Evolutionary conservation across 1,140 invertebrate genomes (phyloP).

Genomic region (Drosophila cardini): DNA sequence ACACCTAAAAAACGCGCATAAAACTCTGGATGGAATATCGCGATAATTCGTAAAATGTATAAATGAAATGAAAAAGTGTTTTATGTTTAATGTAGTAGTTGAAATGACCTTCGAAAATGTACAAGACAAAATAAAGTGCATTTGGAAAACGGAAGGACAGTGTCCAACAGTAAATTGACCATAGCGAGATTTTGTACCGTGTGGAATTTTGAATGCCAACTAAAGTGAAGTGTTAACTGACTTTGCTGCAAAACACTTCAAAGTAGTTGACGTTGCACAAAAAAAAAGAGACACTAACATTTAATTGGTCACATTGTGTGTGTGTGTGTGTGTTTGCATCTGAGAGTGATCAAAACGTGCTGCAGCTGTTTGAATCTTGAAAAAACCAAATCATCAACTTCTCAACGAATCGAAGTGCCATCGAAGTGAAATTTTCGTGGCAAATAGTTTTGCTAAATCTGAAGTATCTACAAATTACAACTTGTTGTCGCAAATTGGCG

Average conservation of each 20-base stretch:
- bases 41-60: constrained; percentile 18
- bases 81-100: constrained; percentile 13
- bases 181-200: constrained; percentile 12
- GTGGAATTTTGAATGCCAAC: constrained; percentile 6
- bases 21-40: constrained; percentile 43
- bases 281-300: constrained; percentile 36
- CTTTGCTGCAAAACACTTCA: constrained; percentile 13
- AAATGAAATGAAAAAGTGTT: constrained; percentile 21
- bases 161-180: constrained; percentile 35
- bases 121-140: constrained; percentile 28
- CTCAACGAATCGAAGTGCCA: constrained; percentile 22
- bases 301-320: constrained; percentile 49
- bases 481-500: constrained; percentile 53
- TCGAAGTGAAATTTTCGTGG: constrained; percentile 60
- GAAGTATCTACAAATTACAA: constrained; percentile 57
- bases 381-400: constrained; percentile 5
- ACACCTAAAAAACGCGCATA: constrained; percentile 7
- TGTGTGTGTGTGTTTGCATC: constrained; percentile 50
- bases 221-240: constrained; percentile 21
- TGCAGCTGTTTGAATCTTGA: constrained; percentile 20
- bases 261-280: neutral
- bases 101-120: constrained; percentile 20
- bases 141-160: constrained; percentile 32
- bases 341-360: constrained; percentile 44
- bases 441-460: constrained; percentile 38